These are phyloP conservation scores for Pelobates fuscus DNA, from an alignment of 2,113 vertebrate genomes.

Conservation along the genomic window DNA sequence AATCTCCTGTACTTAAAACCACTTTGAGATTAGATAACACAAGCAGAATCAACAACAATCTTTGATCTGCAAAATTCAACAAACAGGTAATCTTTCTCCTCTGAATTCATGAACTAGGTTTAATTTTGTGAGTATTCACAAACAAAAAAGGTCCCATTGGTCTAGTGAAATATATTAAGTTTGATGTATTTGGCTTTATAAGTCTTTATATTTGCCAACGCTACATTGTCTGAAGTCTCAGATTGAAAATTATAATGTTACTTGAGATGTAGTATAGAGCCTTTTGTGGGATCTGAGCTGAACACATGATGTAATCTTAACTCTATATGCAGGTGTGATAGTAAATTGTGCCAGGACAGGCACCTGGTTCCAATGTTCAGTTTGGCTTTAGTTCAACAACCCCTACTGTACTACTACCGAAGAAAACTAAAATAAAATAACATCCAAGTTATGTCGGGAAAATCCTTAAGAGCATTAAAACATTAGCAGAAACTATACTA, in stretches of 20 bases:
- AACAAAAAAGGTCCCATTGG: conserved; percentile 55
- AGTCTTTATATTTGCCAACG: conserved; percentile 63
- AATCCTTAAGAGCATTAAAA: conserved; percentile 17
- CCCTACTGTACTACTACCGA: conserved; percentile 51
- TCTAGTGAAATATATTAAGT: conserved; percentile 64
- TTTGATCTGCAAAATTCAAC: conserved; percentile 29
- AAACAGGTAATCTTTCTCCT: conserved; percentile 53
- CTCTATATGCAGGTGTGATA: conserved; percentile 67
- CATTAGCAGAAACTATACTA: conserved; percentile 31
- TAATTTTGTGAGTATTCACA: conserved; percentile 57
- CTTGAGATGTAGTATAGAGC: conserved; percentile 68
- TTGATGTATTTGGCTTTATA: conserved; percentile 70
- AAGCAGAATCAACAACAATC: neutral
- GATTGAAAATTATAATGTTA: conserved; percentile 69
- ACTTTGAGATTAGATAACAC: conserved; percentile 6
- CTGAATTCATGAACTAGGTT: conserved; percentile 60
- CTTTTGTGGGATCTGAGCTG: conserved; percentile 63
- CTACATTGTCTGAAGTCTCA: conserved; percentile 65
- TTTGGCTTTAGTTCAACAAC: conserved; percentile 65
- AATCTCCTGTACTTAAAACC: conserved; percentile 4
- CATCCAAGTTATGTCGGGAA: conserved; percentile 33
- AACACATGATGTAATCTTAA: conserved; percentile 69
- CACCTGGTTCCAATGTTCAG: conserved; percentile 70
- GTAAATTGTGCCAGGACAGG: conserved; percentile 62
- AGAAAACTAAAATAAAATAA: conserved; percentile 51